These are phyloP conservation scores for Heloderma charlesbogerti DNA, from an alignment of 2,113 vertebrate species.

Conservation along the genomic window DNA sequence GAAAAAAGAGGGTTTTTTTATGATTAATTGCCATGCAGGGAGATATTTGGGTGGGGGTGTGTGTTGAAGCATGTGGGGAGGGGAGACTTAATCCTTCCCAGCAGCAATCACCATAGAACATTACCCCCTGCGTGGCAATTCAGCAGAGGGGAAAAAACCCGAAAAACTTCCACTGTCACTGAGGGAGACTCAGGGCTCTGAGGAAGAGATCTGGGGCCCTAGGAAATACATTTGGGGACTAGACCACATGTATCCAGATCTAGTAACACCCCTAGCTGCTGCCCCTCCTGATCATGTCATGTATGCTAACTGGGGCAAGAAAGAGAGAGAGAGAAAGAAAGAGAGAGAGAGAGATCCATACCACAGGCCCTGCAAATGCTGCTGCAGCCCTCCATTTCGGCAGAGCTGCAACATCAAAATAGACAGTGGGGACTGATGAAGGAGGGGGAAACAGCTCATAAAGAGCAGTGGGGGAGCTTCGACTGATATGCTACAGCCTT, in stretches of 20 bases:
- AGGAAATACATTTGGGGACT: no score
- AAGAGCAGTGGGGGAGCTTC: background rate
- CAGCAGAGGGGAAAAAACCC: no score
- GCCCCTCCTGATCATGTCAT: background rate
- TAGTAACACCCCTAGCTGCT: background rate
- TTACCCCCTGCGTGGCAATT: no score
- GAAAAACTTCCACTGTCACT: no score
- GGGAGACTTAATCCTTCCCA: background rate
- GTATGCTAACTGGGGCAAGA: background rate
- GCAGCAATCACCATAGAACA: no score
- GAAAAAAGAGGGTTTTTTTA: no score
- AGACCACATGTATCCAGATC: no score
- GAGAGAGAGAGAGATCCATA: background rate
- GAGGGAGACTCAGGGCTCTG: no score
- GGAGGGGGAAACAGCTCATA: constrained; percentile 9
- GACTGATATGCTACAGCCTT: constrained; percentile 17
- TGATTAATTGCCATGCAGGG: no score
- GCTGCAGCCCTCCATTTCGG: background rate
- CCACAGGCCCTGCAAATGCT: background rate
- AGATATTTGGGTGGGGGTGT: no score
- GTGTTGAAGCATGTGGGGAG: background rate
- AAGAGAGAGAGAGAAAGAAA: background rate
- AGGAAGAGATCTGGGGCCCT: no score
- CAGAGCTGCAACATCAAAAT: background rate
- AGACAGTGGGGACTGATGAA: constrained; percentile 4